phyloP scores from a whole-genome alignment of 2,888 invertebrate genomes.

The Melikaiella ostensackeni region DNA sequence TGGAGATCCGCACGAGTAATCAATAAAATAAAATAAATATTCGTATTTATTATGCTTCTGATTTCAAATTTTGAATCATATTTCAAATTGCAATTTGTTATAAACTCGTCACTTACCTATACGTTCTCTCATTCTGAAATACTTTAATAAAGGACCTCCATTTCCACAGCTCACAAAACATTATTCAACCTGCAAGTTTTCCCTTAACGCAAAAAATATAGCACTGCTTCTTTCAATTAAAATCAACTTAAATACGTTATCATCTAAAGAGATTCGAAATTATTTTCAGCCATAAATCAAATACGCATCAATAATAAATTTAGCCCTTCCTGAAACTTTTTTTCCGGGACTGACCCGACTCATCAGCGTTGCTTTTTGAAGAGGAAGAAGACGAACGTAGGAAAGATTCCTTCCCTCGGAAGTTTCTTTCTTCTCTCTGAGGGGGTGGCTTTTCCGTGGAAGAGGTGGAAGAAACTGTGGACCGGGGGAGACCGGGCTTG shows the following conservation, averaged over 20 bases:
- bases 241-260: background rate
- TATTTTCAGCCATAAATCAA: background rate
- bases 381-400: constrained; percentile 35
- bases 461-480: constrained; percentile 68
- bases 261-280: background rate
- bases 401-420: constrained; percentile 71
- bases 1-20: too few relatives aligned
- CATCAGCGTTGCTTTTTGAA: constrained; percentile 36
- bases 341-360: constrained; percentile 27
- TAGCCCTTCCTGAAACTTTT: background rate
- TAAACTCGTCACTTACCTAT: too few relatives aligned
- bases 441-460: constrained; percentile 59
- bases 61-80: too few relatives aligned
- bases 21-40: too few relatives aligned
- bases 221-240: background rate
- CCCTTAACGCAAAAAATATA: background rate
- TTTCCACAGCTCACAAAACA: too few relatives aligned
- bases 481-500: constrained; percentile 80
- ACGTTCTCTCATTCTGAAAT: too few relatives aligned
- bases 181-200: background rate
- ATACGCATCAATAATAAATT: constrained; percentile 22
- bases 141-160: too few relatives aligned
- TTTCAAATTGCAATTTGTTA: too few relatives aligned
- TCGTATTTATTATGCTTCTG: too few relatives aligned
- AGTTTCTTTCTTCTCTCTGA: constrained; percentile 68